These are phyloP conservation scores for Lathamus discolor DNA, from an alignment of 2,113 vertebrate genomes.

Conservation along the genomic window DNA sequence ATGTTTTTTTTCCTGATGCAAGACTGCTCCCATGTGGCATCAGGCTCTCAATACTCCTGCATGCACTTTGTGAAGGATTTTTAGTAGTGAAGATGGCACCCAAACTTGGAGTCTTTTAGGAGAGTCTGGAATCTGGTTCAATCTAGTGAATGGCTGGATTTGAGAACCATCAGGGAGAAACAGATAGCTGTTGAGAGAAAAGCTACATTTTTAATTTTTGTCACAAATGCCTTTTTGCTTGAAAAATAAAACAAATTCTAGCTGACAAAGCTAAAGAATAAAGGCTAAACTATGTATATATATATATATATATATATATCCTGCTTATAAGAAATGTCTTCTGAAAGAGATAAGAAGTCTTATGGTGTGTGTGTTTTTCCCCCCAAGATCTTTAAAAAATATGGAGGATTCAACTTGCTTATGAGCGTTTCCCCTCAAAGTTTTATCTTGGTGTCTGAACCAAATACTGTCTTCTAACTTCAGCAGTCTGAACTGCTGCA, in stretches of 20 bases:
- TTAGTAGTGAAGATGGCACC: neutral
- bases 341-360: neutral
- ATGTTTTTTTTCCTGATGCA: neutral
- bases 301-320: neutral
- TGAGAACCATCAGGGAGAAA: neutral
- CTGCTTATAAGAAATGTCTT: neutral
- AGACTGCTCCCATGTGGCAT: neutral
- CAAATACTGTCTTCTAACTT: neutral
- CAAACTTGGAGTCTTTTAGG: neutral
- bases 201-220: neutral
- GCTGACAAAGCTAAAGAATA: neutral
- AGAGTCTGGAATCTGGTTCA: neutral
- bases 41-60: neutral
- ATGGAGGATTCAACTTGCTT: neutral
- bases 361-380: neutral
- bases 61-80: rapidly evolving
- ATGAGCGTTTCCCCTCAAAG: neutral
- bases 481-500: neutral
- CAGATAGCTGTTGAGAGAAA: neutral
- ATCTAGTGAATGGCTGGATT: neutral
- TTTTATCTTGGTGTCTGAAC: neutral
- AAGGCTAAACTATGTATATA: neutral
- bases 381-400: neutral
- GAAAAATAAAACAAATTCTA: neutral
- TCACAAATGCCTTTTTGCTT: neutral